phyloP scores from a whole-genome alignment of 2,888 invertebrate genomes.

The Agrochola lota region DNA sequence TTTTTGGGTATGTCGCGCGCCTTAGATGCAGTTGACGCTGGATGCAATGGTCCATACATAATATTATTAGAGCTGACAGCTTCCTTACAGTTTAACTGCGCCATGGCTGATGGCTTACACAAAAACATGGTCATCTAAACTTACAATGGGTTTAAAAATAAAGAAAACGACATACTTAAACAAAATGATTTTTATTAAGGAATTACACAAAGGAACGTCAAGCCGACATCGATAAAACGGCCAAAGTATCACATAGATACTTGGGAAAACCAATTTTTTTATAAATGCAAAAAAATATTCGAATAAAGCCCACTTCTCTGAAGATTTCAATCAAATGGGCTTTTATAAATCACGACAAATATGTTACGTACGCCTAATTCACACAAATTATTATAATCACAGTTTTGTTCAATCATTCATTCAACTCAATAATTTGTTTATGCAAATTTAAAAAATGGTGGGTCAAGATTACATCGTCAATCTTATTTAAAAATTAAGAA shows the following conservation, averaged over 20 bases:
- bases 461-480: slow-evolving; percentile 55
- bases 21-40: not conserved
- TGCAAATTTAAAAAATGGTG: slow-evolving; percentile 55
- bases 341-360: slow-evolving; percentile 36
- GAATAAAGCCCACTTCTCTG: slow-evolving; percentile 46
- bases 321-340: slow-evolving; percentile 30
- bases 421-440: slow-evolving; percentile 33
- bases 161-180: slow-evolving; percentile 44
- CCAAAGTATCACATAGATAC: slow-evolving; percentile 49
- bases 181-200: slow-evolving; percentile 66
- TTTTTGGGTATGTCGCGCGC: no score
- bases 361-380: slow-evolving; percentile 41
- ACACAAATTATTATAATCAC: slow-evolving; percentile 66
- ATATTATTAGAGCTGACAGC: not conserved
- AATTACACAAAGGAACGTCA: slow-evolving; percentile 64
- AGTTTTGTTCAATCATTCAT: slow-evolving; percentile 63
- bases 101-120: not conserved
- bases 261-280: slow-evolving; percentile 45
- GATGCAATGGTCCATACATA: not conserved
- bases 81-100: not conserved
- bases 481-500: slow-evolving; percentile 40
- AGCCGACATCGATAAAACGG: slow-evolving; percentile 55
- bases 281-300: slow-evolving; percentile 65
- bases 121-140: not conserved
- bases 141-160: not conserved